Evolutionary conservation across 1,140 invertebrate genomes (phyloP).

Genomic region (Triops cancriformis): DNA sequence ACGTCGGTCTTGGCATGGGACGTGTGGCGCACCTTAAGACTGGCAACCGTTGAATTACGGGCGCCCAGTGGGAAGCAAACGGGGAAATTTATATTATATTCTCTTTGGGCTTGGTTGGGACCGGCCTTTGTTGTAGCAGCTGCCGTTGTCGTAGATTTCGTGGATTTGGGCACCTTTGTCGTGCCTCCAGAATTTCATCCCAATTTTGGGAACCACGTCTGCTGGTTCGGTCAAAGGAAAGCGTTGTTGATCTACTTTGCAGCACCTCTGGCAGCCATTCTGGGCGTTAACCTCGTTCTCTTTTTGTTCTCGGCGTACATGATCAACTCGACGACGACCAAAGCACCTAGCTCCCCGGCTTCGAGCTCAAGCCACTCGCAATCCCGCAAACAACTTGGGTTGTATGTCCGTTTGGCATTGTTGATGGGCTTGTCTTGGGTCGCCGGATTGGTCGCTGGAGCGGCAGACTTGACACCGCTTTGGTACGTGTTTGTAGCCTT

Average conservation of each 20-base stretch:
- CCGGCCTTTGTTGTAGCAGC: conserved; percentile 44
- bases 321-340: conserved; percentile 43
- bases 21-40: conserved; percentile 45
- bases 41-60: conserved; percentile 45
- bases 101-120: conserved; percentile 46
- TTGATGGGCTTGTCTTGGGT: conserved; percentile 50
- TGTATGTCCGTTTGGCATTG: conserved; percentile 49
- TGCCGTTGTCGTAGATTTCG: conserved; percentile 44
- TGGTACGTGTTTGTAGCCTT: conserved; percentile 48
- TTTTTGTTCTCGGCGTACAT: conserved; percentile 46
- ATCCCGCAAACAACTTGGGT: conserved; percentile 41
- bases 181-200: conserved; percentile 40
- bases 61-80: conserved; percentile 39
- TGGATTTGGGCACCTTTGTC: conserved; percentile 32
- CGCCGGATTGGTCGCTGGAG: conserved; percentile 44
- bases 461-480: conserved; percentile 40
- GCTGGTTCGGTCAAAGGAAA: conserved; percentile 48
- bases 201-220: conserved; percentile 42
- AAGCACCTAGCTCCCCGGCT: conserved; percentile 18
- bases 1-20: conserved; percentile 53
- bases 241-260: conserved; percentile 49
- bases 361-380: conserved; percentile 19
- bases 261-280: conserved; percentile 43
- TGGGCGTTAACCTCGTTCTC: conserved; percentile 45
- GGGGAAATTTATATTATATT: conserved; percentile 45